Evolutionary conservation across 1,140 invertebrate species (phyloP).

Genomic region (Trichonephila clavata): DNA sequence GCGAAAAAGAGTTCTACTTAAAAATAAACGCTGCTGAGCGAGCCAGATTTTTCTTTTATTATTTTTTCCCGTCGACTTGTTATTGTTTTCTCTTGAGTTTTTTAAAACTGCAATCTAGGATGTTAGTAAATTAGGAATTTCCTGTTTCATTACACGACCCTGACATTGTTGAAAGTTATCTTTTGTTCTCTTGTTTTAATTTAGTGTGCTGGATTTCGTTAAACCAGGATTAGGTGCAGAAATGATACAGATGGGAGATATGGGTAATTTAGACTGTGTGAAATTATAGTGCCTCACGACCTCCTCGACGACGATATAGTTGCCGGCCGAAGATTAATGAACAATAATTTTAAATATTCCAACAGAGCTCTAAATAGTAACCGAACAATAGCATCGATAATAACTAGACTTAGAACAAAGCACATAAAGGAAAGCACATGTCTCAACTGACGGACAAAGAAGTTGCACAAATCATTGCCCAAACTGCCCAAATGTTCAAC

Average conservation of each 20-base stretch:
- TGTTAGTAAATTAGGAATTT: conserved; percentile 48
- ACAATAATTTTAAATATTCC: too few species aligned
- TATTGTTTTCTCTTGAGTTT: conserved; percentile 15
- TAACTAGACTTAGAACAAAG: too few species aligned
- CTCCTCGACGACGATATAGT: too few species aligned
- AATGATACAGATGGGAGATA: not conserved
- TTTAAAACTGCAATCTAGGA: conserved; percentile 29
- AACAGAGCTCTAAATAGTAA: too few species aligned
- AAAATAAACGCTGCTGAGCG: conserved; percentile 46
- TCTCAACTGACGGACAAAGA: too few species aligned
- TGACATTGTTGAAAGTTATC: not conserved
- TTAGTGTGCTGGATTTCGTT: not conserved
- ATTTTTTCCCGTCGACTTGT: conserved; percentile 29
- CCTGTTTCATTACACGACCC: conserved; percentile 23
- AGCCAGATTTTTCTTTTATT: conserved; percentile 17
- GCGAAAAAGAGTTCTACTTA: conserved; percentile 41
- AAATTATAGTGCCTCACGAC: too few species aligned
- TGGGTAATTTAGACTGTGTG: not conserved
- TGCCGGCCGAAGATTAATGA: too few species aligned
- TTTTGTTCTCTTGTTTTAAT: conserved; percentile 16
- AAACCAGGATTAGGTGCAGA: not conserved
- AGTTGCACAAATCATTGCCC: too few species aligned
- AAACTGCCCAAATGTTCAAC: too few species aligned
- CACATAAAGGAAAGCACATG: too few species aligned
- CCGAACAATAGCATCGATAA: too few species aligned